Evolutionary conservation across 64 coral and sea anemone species (phyloP), one percentile per base, ranked within the genome.

Genomic region (Trachythela sp.): DNA sequence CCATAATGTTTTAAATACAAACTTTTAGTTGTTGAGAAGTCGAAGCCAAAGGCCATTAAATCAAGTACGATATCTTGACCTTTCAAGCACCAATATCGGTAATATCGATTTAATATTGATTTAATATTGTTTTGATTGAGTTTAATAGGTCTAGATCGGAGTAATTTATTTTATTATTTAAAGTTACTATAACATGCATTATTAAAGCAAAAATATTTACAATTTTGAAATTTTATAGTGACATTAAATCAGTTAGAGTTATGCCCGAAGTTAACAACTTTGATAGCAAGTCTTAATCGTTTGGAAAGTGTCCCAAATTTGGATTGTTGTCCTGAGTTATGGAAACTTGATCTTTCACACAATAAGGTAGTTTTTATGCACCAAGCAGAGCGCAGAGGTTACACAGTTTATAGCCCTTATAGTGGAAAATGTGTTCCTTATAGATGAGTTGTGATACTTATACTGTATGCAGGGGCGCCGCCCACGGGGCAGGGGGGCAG

Each of bases 341-440:
- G 95, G 95, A 97, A 94, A 94, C 87, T 97, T 90, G 95, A 97
- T 54, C 95, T 97, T 36, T 92, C 95, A 35, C 94, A 94, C 50
- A 97, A 97, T 70, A 90, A 90, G 95, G 95, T 97, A 94, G 18
- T 68, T 68, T 68, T 68, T 68, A 31, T 68, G 30, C 15, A 22
- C 51, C 9, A 54, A 54, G 51, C 51, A 10, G 22, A 22, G 51
- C 9, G 51, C 22, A 54, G 9, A 54, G 9, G 9, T 54, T 54
- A 54, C 51, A 54, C 51, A 54, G 22, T 54, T 54, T 9, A 54
- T 18, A 10, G 51, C 22, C n/a, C n/a, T n/a, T n/a, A n/a, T n/a
- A n/a, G n/a, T n/a, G n/a, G n/a, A n/a, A n/a, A n/a, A n/a, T n/a
- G n/a, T n/a, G n/a, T n/a, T n/a, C n/a, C n/a, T n/a, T n/a, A n/a